Conservation (phyloP, 1,140 invertebrate genomes). For the Apis dorsata region DNA sequence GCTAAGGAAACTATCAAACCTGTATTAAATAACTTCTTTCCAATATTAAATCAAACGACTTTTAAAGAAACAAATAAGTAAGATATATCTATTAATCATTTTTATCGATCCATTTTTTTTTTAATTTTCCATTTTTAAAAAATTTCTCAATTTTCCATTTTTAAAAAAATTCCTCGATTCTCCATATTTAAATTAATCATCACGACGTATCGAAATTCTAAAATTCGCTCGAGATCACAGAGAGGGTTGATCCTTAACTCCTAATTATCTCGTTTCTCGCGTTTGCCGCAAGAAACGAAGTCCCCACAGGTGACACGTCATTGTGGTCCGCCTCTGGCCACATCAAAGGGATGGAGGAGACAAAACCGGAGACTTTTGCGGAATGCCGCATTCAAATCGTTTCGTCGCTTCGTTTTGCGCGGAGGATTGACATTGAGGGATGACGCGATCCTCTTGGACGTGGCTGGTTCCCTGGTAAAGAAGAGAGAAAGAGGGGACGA, state of each 20-base stretch:
- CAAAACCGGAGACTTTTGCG: constrained; percentile 51
- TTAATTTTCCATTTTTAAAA: too few relatives aligned
- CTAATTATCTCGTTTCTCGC: constrained; percentile 53
- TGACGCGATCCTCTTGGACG: constrained; percentile 55
- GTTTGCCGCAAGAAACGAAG: constrained; percentile 30
- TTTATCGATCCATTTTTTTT: too few relatives aligned
- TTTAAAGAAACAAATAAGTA: too few relatives aligned
- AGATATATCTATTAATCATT: too few relatives aligned
- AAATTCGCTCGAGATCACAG: too few relatives aligned
- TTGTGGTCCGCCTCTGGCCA: neutral
- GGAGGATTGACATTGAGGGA: constrained; percentile 63
- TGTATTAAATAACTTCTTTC: too few relatives aligned
- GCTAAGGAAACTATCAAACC: too few relatives aligned
- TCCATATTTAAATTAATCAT: too few relatives aligned
- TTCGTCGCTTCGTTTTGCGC: constrained; percentile 63
- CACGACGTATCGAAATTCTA: too few relatives aligned
- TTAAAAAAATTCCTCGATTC: too few relatives aligned
- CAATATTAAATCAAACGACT: too few relatives aligned
- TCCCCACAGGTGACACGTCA: constrained; percentile 26
- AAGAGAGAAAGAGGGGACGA: neutral
- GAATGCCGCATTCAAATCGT: constrained; percentile 65
- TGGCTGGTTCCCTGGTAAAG: constrained; percentile 40
- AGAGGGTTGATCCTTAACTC: neutral
- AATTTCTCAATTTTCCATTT: too few relatives aligned
- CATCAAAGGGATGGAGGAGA: neutral